phyloP scores from a whole-genome alignment of 2,888 invertebrate genomes.

The Prosopocoilus inquinatus region DNA sequence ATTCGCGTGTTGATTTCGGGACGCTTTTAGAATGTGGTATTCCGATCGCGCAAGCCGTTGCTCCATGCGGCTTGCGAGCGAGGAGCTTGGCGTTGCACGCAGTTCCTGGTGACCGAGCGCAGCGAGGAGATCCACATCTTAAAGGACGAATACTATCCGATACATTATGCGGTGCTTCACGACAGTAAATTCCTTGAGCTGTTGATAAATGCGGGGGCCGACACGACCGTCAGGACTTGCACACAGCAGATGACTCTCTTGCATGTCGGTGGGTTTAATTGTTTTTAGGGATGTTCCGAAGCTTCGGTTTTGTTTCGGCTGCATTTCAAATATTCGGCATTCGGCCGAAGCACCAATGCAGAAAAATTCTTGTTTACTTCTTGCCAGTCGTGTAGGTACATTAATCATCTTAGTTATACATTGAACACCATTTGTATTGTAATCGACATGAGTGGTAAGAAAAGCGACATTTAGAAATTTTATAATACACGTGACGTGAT shows the following conservation, averaged over 20 bases:
- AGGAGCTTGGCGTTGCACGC: conserved; percentile 71
- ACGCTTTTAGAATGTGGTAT: conserved; percentile 48
- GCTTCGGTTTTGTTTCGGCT: too few species aligned
- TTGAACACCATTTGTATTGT: too few species aligned
- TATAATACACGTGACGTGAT: too few species aligned
- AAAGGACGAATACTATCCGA: conserved; percentile 75
- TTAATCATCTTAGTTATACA: too few species aligned
- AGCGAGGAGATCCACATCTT: conserved; percentile 69
- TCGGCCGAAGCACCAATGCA: too few species aligned
- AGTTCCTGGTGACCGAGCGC: conserved; percentile 63
- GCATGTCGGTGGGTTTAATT: conserved; percentile 60
- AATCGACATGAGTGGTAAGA: too few species aligned
- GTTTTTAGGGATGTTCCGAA: too few species aligned
- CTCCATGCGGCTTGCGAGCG: conserved; percentile 69
- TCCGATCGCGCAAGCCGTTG: conserved; percentile 60
- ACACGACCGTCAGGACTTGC: conserved; percentile 66
- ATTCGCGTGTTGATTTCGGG: neutral
- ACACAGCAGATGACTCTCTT: conserved; percentile 71
- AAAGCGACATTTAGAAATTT: too few species aligned
- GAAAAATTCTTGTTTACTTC: too few species aligned
- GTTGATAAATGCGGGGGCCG: conserved; percentile 66
- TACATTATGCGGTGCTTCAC: conserved; percentile 72
- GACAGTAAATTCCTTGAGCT: conserved; percentile 67
- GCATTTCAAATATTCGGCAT: too few species aligned
- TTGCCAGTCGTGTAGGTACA: too few species aligned